A percentile compares a stretch with the other conserved stretches of the same genome.
Evolutionary conservation across 2,888 invertebrate species (phyloP).

Genomic region (Miltochrista miniata): DNA sequence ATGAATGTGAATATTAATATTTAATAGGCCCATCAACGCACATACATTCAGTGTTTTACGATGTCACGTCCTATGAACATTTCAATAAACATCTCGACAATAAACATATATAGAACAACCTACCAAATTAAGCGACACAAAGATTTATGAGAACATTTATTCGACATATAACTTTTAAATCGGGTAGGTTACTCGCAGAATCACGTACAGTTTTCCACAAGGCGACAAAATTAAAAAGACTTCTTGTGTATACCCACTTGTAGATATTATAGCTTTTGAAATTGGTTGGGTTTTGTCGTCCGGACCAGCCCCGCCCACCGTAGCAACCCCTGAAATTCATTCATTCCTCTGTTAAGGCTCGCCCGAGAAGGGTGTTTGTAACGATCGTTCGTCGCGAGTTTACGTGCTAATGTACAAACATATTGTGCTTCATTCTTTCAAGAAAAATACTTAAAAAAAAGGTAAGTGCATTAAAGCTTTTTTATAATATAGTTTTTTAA

Average conservation of each 20-base stretch:
- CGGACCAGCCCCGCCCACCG: constrained; percentile 69
- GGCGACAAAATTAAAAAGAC: constrained; percentile 39
- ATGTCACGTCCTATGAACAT: constrained; percentile 41
- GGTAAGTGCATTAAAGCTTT: constrained; percentile 25
- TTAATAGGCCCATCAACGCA: constrained; percentile 5
- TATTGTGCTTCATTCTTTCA: constrained; percentile 31
- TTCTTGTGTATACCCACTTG: constrained; percentile 16
- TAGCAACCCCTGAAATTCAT: constrained; percentile 68
- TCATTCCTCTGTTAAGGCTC: constrained; percentile 59
- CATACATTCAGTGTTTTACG: constrained; percentile 32
- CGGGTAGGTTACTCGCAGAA: constrained; percentile 39
- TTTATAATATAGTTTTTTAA: background rate
- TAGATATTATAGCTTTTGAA: constrained; percentile 35
- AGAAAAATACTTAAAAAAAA: constrained; percentile 11
- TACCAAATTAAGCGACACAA: constrained; percentile 28
- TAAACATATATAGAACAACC: constrained; percentile 36
- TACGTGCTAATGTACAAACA: constrained; percentile 61
- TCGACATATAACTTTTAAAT: constrained; percentile 24
- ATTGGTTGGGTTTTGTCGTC: constrained; percentile 42
- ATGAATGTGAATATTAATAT: background rate
- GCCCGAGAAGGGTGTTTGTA: constrained; percentile 47
- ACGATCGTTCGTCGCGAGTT: constrained; percentile 46
- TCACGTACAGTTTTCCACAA: constrained; percentile 60
- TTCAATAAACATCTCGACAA: constrained; percentile 38
- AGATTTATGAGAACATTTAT: constrained; percentile 8